Percentiles rank a stretch among this genome's conserved stretches.
Evolutionary conservation across 2,113 vertebrate genomes (phyloP).

Genomic region (Oncorhynchus tshawytscha): DNA sequence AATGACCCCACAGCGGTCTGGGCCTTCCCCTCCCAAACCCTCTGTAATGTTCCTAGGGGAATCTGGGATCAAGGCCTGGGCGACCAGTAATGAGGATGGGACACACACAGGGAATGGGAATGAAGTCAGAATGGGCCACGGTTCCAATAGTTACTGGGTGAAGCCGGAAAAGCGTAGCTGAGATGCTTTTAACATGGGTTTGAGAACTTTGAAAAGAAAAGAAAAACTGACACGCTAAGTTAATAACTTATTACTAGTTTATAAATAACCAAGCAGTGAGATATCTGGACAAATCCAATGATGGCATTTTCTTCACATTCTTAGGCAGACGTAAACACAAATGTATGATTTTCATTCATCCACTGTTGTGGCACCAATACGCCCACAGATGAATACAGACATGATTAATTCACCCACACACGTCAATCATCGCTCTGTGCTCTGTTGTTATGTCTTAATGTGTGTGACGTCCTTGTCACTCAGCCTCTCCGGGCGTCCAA

Average conservation of each 20-base stretch:
- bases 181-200: not conserved
- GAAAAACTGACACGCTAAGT: not conserved
- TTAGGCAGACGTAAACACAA: not conserved
- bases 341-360: constrained; percentile 20
- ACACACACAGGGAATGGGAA: not conserved
- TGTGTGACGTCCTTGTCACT: constrained; percentile 1
- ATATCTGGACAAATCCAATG: no score
- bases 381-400: not conserved
- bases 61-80: not conserved
- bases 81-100: not conserved
- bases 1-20: not conserved
- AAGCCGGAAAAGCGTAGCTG: not conserved
- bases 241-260: no score
- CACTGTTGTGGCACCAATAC: not conserved
- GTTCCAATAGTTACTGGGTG: not conserved
- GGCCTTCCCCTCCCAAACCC: not conserved
- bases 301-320: constrained; percentile 2
- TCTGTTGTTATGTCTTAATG: not conserved
- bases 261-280: no score
- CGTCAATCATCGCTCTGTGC: not conserved
- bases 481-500: not conserved
- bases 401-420: not conserved
- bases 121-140: not conserved
- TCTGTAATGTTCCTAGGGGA: not conserved
- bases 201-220: not conserved